Evolutionary conservation across 2,113 vertebrate genomes (phyloP).

Genomic region (Microcebus murinus): DNA sequence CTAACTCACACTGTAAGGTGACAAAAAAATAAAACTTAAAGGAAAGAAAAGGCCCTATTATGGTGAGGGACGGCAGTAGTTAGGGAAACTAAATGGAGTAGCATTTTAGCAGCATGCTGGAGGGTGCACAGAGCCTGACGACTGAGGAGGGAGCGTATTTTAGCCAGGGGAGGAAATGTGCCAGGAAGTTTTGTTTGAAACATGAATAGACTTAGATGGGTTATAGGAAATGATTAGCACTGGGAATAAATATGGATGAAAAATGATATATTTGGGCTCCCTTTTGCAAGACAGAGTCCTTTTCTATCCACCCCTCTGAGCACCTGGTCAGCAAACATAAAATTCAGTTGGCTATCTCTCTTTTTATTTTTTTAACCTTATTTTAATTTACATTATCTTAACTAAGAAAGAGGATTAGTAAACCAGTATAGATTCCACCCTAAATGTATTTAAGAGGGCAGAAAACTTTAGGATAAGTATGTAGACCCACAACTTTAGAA

Average conservation of each 20-base stretch:
- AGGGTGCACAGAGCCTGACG: accelerated
- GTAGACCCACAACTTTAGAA: accelerated
- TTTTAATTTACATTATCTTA: background rate
- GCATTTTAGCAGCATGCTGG: background rate
- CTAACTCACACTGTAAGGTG: background rate
- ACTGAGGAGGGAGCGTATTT: background rate
- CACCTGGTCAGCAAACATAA: background rate
- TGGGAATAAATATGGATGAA: background rate
- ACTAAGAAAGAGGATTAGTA: background rate
- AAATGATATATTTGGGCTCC: accelerated
- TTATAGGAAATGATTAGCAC: background rate
- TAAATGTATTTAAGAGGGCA: background rate
- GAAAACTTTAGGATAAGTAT: background rate
- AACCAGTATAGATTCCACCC: background rate
- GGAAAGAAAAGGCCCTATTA: background rate
- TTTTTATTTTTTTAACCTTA: background rate
- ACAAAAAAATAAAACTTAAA: background rate
- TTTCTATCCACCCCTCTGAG: background rate
- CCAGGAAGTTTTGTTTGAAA: background rate
- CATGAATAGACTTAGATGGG: background rate
- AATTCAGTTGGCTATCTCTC: background rate
- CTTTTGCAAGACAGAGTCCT: background rate
- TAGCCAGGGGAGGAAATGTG: background rate
- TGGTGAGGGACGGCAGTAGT: accelerated
- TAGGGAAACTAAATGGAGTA: too few species aligned